Percentiles rank a stretch among this genome's conserved stretches.
Conservation (phyloP, 2,888 invertebrate species). For the Odontomyia ornata region DNA sequence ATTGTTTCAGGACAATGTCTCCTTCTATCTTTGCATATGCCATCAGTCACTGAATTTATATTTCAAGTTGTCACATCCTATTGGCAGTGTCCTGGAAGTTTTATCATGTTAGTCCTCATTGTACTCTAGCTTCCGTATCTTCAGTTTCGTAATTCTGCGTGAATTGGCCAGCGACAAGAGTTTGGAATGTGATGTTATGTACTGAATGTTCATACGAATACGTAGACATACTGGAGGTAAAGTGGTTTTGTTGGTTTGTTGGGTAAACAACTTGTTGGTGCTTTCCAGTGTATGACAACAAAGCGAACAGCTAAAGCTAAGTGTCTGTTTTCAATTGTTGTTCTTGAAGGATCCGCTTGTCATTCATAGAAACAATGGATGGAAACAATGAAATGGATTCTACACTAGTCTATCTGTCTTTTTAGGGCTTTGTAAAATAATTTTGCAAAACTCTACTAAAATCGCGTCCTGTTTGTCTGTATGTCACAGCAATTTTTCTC, state of each 20-base stretch:
- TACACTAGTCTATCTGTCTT: not conserved
- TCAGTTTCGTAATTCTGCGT: not conserved
- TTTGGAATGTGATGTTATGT: not conserved
- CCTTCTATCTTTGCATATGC: not conserved
- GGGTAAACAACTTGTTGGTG: conserved; percentile 26
- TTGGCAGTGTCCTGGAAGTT: not conserved
- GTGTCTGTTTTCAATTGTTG: conserved; percentile 20
- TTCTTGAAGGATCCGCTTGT: conserved; percentile 11
- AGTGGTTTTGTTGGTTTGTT: not conserved
- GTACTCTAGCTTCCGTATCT: not conserved
- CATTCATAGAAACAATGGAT: not conserved
- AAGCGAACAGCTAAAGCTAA: conserved; percentile 22
- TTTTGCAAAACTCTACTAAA: too few relatives aligned
- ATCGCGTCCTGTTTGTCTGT: too few relatives aligned
- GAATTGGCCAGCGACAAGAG: not conserved
- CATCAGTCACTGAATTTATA: not conserved
- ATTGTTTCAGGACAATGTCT: not conserved
- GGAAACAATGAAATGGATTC: conserved; percentile 12
- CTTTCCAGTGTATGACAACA: not conserved
- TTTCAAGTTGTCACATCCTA: conserved; percentile 5
- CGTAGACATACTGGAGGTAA: not conserved
- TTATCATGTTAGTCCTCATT: not conserved
- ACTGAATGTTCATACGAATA: not conserved
- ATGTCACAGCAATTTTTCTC: too few relatives aligned
- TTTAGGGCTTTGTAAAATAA: too few relatives aligned